phyloP scores from a whole-genome alignment of 2,888 invertebrate species.

The Nephrotoma flavescens region DNA sequence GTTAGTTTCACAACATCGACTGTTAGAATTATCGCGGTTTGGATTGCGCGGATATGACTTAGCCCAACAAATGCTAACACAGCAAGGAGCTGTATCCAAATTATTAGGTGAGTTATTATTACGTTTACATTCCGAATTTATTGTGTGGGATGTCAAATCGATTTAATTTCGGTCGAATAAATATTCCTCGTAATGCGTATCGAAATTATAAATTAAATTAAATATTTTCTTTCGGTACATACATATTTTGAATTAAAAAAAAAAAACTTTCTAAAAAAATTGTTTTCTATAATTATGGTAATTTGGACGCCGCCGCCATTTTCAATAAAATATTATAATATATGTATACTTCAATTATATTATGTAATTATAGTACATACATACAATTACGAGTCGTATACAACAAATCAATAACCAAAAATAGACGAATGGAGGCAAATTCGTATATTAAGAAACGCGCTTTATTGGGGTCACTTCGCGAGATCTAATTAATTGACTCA shows the following conservation, averaged over 20 bases:
- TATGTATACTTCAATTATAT: too few species aligned
- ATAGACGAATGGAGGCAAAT: not conserved
- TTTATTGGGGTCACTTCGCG: too few species aligned
- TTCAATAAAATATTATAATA: not conserved
- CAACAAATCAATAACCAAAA: not conserved
- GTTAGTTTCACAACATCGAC: constrained; percentile 60
- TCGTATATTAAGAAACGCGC: too few species aligned
- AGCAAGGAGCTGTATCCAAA: constrained; percentile 85
- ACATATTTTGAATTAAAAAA: not conserved
- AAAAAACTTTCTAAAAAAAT: not conserved
- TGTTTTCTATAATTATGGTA: not conserved
- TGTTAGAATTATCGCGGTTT: constrained; percentile 66
- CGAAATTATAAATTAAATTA: not conserved
- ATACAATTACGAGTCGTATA: not conserved
- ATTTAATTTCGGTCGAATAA: not conserved
- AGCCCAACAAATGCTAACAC: constrained; percentile 78
- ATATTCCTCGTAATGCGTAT: not conserved
- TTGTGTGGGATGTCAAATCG: not conserved
- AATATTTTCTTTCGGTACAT: not conserved
- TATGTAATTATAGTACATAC: not conserved
- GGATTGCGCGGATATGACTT: constrained; percentile 78
- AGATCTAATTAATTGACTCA: not conserved
- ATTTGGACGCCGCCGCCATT: not conserved
- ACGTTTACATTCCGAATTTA: not conserved
- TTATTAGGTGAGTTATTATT: constrained; percentile 56